These are phyloP conservation scores for Exephanes ischioxanthus DNA, from an alignment of 2,888 invertebrate species.

Conservation along the genomic window DNA sequence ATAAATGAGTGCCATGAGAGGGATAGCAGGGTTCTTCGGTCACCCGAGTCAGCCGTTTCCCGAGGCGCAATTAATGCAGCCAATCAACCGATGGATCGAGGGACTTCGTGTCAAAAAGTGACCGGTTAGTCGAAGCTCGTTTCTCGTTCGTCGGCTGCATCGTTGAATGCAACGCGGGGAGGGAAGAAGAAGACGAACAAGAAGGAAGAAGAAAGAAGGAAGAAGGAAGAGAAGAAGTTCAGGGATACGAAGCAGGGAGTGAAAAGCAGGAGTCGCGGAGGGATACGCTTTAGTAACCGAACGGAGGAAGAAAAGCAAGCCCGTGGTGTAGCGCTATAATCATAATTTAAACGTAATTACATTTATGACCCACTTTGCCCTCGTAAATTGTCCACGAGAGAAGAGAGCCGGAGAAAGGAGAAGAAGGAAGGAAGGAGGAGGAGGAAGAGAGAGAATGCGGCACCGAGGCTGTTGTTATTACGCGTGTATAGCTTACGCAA, in stretches of 20 bases:
- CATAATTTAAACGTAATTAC: slow-evolving; percentile 83
- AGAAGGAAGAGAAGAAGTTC: slow-evolving; percentile 31
- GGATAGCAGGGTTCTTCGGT: neutral
- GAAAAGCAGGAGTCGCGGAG: slow-evolving; percentile 35
- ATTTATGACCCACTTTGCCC: slow-evolving; percentile 84
- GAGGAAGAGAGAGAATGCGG: slow-evolving; percentile 47
- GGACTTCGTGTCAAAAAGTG: slow-evolving; percentile 69
- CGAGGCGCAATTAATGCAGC: slow-evolving; percentile 68
- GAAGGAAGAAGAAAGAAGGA: neutral
- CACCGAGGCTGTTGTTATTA: slow-evolving; percentile 75
- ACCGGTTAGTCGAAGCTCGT: slow-evolving; percentile 68
- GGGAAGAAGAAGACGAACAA: neutral
- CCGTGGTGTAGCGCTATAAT: slow-evolving; percentile 80
- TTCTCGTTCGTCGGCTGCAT: slow-evolving; percentile 42
- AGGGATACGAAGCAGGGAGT: neutral
- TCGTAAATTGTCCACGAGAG: slow-evolving; percentile 83
- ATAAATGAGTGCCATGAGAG: neutral
- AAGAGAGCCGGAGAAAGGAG: slow-evolving; percentile 62
- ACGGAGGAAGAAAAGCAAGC: slow-evolving; percentile 37
- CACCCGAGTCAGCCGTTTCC: slow-evolving; percentile 18
- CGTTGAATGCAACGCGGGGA: slow-evolving; percentile 26
- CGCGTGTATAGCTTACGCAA: slow-evolving; percentile 70
- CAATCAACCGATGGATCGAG: slow-evolving; percentile 69
- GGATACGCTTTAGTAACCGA: slow-evolving; percentile 23
- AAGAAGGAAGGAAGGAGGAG: slow-evolving; percentile 23